phyloP scores from a whole-genome alignment of 2,797 vertebrate genomes.

The Sylvia borin region DNA sequence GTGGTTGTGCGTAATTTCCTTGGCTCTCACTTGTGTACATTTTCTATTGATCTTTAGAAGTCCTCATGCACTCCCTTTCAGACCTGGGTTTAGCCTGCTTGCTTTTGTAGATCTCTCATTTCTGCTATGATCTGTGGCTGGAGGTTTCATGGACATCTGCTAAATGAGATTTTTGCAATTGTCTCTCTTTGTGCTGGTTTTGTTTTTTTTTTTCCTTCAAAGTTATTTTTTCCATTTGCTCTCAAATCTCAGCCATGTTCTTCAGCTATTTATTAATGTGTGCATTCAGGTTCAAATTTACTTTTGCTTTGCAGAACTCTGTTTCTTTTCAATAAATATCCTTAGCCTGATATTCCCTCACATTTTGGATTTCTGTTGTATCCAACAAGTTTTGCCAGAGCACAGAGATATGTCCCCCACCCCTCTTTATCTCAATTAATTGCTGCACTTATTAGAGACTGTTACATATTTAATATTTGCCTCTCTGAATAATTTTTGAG shows the following conservation, averaged over 20 bases:
- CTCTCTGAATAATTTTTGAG: background rate
- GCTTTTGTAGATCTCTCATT: background rate
- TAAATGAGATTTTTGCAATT: background rate
- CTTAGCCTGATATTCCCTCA: background rate
- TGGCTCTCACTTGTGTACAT: background rate
- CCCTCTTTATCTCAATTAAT: background rate
- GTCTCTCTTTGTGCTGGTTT: background rate
- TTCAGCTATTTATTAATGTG: background rate
- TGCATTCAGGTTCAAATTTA: background rate
- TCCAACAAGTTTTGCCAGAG: background rate
- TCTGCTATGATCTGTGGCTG: background rate
- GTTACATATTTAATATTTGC: background rate
- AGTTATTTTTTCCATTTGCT: background rate
- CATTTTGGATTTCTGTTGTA: background rate
- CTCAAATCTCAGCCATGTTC: background rate
- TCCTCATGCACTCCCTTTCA: background rate
- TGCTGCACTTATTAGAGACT: background rate
- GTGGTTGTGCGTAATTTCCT: background rate
- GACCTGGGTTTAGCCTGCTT: background rate
- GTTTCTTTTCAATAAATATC: background rate
- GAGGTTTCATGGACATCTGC: background rate
- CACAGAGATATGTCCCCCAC: background rate
- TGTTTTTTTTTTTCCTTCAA: background rate
- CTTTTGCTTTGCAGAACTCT: background rate
- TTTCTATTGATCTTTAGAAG: background rate